Percentiles rank a stretch among this genome's conserved stretches.
Evolutionary conservation across 2,113 vertebrate species (phyloP).

Genomic region (Salvelinus alpinus): DNA sequence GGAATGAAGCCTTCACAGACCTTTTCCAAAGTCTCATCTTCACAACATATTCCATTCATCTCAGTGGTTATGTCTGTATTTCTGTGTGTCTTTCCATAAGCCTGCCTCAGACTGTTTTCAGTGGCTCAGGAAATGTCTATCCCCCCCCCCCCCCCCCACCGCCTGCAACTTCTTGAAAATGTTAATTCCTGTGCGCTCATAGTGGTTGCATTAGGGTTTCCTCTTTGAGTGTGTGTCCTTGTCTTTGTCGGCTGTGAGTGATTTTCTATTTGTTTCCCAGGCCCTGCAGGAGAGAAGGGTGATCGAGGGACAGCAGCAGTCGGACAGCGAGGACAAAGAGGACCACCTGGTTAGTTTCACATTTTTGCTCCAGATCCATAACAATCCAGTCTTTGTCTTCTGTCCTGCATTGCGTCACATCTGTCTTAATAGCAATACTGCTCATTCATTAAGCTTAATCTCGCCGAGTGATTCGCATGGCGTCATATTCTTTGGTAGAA

Average conservation of each 20-base stretch:
- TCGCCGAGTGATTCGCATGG: not conserved
- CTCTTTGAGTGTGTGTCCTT: not conserved
- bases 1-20: not conserved
- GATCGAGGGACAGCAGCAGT: conserved; percentile 80
- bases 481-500: not conserved
- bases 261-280: conserved; percentile 61
- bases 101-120: not conserved
- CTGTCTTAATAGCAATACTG: too few species aligned
- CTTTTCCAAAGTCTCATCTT: not conserved
- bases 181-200: not conserved
- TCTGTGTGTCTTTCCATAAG: not conserved
- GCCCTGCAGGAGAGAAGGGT: conserved; percentile 89
- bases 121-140: not conserved
- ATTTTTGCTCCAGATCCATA: not conserved
- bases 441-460: too few species aligned
- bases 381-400: too few species aligned
- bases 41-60: not conserved
- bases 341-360: conserved; percentile 79
- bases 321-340: conserved; percentile 87
- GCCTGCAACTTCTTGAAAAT: not conserved
- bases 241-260: not conserved
- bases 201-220: not conserved
- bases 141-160: not conserved
- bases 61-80: not conserved
- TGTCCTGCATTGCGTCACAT: too few species aligned